phyloP scores from a whole-genome alignment of 2,113 vertebrate genomes.

The Oriolus oriolus region DNA sequence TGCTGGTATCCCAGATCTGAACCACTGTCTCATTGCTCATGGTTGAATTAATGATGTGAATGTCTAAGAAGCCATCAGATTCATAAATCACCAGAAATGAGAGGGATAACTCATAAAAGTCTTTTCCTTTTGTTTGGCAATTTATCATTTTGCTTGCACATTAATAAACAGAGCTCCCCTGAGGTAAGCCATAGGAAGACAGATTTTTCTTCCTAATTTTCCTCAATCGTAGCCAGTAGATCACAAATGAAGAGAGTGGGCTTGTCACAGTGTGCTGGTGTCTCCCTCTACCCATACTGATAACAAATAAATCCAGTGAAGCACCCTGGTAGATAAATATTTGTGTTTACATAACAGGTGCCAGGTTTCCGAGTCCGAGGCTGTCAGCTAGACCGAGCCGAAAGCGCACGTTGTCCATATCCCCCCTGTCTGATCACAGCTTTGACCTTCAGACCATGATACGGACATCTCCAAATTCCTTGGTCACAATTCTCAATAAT shows the following conservation, averaged over 20 bases:
- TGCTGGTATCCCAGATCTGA: conserved; percentile 53
- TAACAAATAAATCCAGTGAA: not conserved
- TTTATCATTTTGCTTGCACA: conserved; percentile 83
- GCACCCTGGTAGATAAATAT: conserved; percentile 42
- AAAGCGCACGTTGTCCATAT: conserved; percentile 92
- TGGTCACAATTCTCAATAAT: conserved; percentile 97
- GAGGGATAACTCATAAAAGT: conserved; percentile 84
- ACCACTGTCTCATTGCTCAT: conserved; percentile 73
- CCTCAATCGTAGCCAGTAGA: conserved; percentile 74
- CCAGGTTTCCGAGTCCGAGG: conserved; percentile 89
- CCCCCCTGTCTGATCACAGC: conserved; percentile 92
- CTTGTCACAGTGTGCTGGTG: conserved; percentile 55
- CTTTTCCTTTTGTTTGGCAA: conserved; percentile 82
- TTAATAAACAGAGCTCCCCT: conserved; percentile 86
- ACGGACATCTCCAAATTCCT: conserved; percentile 93
- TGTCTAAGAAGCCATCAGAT: conserved; percentile 81
- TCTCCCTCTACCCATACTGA: conserved; percentile 18
- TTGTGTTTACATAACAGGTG: conserved; percentile 75
- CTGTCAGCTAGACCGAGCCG: conserved; percentile 87
- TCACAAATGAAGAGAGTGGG: conserved; percentile 68
- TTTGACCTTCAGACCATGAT: conserved; percentile 99
- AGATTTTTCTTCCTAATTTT: conserved; percentile 85
- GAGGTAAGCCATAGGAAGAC: conserved; percentile 77
- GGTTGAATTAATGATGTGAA: conserved; percentile 88
- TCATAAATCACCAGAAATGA: conserved; percentile 97